phyloP scores from a whole-genome alignment of 2,888 invertebrate genomes.

The Cacoxenus indagator region DNA sequence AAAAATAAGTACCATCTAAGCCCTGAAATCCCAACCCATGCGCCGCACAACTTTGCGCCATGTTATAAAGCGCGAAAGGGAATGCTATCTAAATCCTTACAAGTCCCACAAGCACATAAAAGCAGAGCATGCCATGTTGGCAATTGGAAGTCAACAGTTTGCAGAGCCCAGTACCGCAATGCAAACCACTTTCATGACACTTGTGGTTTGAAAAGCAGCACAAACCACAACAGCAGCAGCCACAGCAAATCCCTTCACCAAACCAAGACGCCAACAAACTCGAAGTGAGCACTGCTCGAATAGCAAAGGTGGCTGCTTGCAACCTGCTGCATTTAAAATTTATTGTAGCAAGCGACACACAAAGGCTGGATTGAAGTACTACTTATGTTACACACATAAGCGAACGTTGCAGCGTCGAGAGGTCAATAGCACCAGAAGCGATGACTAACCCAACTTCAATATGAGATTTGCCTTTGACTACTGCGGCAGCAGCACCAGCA shows the following conservation, averaged over 20 bases:
- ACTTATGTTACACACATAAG: slow-evolving; percentile 3
- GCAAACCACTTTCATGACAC: slow-evolving; percentile 13
- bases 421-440: slow-evolving; percentile 17
- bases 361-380: background rate
- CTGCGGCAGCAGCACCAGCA: background rate
- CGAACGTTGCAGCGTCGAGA: background rate
- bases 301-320: background rate
- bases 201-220: slow-evolving; percentile 9
- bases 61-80: too few relatives aligned
- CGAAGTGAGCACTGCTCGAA: background rate
- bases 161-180: background rate
- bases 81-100: background rate
- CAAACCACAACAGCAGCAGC: background rate
- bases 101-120: slow-evolving; percentile 10
- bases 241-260: background rate
- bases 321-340: slow-evolving; percentile 18
- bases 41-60: too few relatives aligned
- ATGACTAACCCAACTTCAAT: background rate
- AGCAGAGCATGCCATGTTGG: background rate
- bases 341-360: background rate
- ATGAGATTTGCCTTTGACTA: background rate
- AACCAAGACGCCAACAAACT: background rate
- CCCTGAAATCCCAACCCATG: too few relatives aligned
- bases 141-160: background rate
- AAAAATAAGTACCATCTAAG: too few relatives aligned